Evolutionary conservation across 64 coral and sea anemone genomes (phyloP), one percentile per base, ranked within the genome.

Genomic region (Dendrophyllia cribrosa): DNA sequence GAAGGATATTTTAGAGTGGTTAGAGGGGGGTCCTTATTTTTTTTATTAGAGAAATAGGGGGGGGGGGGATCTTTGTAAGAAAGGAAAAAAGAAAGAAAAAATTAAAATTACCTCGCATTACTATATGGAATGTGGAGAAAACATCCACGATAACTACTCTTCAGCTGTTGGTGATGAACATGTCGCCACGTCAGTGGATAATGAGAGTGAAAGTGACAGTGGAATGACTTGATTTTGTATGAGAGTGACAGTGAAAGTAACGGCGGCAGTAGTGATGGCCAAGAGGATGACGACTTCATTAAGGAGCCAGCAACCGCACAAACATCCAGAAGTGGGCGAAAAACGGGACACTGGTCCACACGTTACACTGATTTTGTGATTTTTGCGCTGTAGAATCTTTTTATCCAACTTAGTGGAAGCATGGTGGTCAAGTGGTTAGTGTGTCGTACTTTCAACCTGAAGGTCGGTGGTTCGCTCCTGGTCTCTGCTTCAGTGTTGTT

Each of bases 141-240:
- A 15, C 25, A 76, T 74, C 21, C 67, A 23, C 16, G 68, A 88
- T 56, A 49, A 87, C 17, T 73, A 87, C 12, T 65, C 85, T 73
- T 64, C 74, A 19, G 79, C 79, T 83, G 85, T 44, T 87, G 63
- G 45, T 87, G 85, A 87, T 87, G 64, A 87, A n/a, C n/a, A n/a
- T n/a, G n/a, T n/a, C n/a, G n/a, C n/a, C 66, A 47, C 47, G 63
- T 48, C 68, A 76, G 87, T 15, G 51, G 87, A 89, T 75, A 89
- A 49, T 59, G 87, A 89, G 73, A 89, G 55, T 89, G 87, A 89
- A 77, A 89, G 16, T 89, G 68, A 75, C 68, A 89, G 87, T 55
- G 70, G 77, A 70, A 89, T 56, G 71, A 89, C 72, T 89, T 89
- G 58, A 60, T 77, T 59, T 58, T 77, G 59, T 76, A 89, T 25